Base-by-base conservation (phyloP, 2,888 invertebrate species). In the Cinara cedri region DNA sequence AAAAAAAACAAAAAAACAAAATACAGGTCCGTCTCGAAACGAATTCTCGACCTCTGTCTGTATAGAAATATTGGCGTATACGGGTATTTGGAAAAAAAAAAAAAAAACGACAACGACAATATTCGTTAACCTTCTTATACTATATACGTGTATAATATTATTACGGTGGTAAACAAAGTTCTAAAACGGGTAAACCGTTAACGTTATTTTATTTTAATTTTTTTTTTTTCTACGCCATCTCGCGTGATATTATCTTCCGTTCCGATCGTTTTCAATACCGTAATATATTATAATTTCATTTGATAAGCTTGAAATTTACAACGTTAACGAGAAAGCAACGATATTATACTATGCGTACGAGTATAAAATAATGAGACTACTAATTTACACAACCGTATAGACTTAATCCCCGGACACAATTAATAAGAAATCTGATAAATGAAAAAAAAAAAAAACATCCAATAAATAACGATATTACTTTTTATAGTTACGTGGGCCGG, bases 1-100 rank as follows among this genome's bases (percentile, higher is more conserved):
- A n/a, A n/a, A n/a, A n/a, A n/a, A n/a, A n/a, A n/a, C n/a, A n/a
- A n/a, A n/a, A n/a, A n/a, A n/a, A n/a, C n/a, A n/a, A n/a, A n/a
- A 63, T 63, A 74, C 74, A 63, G 54, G 54, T 54, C 42, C 42
- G 21, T 74, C 74, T 21, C 4, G 74, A 62, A 65, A 34, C 16
- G 54, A 65, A 74, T 74, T 65, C 74, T 65, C 21, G 63, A 63
- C 74, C 72, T 72, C 72, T 60, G 63, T 42, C 51, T 54, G 21
- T 65, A 74, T 63, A 54, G 54, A 65, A 63, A 63, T 62, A 62
- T 44, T n/a, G 71, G 16, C 44, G 42, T 57, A 57, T 57, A n/a
- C n/a, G n/a, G n/a, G n/a, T n/a, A n/a, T 55, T 42, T 6, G 6
- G 34, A 3, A 34, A 34, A 34, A 34, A 10, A 55, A 57, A 71